Evolutionary conservation across 2,113 vertebrate species (phyloP), one percentile per base, ranked within the genome.

Genomic region (Amphiprion percula): DNA sequence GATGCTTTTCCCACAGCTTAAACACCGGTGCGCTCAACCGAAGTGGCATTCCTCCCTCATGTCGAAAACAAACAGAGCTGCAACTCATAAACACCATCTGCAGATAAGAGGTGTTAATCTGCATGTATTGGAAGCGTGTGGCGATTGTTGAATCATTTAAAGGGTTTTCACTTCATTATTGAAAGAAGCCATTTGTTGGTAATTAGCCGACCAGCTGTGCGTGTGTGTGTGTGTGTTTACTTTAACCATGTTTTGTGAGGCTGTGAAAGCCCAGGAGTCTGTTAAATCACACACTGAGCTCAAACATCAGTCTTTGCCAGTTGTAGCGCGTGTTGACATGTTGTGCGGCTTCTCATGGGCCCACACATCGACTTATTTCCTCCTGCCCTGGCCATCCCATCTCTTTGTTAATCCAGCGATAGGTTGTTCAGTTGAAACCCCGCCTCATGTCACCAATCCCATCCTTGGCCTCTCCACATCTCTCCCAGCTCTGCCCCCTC

Each of bases 1-100:
- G 73, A 79, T 72, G 60, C 66, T 81, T 82, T 88, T 80, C 88
- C 85, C 88, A 86, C 88, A 83, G 24, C 76, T 30, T 82, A 62
- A 81, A 64, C 81, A 70, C 49, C 47, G 26, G 28, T 19, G 62
- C 81, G 44, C 80, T 89, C 79, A 39, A 21, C 77, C 33, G 2
- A 66, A 68, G 61, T 19, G 21, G 26, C 90, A 85, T 87, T 86
- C 82, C 79, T 76, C 24, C 19, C 73, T 16, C 37, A 56, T 67
- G 82, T 82, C 69, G 14, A 1, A 44, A 55, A 74, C 82, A 59
- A 44, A 44, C 14, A 37, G 33, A 37, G 41, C 3, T 15, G 41
- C 11, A 44, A 44, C 41, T 44, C 56, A 17, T 50, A 68, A 87
- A 77, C 59, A 17, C 33, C 59, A 47, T 62, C 28, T 30, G 74